Percentiles rank a stretch among this genome's conserved stretches.
Evolutionary conservation across 2,113 vertebrate species (phyloP).

Genomic region (Platichthys flesus): DNA sequence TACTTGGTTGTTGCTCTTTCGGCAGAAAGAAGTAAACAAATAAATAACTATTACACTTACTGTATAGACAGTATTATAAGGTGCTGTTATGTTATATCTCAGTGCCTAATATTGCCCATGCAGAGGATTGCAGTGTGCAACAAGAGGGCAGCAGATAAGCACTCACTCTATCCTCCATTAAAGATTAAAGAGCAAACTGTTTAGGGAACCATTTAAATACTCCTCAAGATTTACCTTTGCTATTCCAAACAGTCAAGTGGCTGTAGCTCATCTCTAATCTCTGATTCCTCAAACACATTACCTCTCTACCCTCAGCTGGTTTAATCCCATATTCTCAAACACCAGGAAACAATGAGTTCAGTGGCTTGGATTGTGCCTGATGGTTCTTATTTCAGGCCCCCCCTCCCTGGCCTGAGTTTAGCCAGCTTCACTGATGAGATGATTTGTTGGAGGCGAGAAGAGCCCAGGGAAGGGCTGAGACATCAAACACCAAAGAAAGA

Average conservation of each 20-base stretch:
- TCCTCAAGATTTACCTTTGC: constrained; percentile 7
- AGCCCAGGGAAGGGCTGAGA: constrained; percentile 62
- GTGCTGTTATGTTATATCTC: not conserved
- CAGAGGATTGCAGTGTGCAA: constrained; percentile 11
- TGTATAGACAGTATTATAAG: not conserved
- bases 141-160: constrained; percentile 46
- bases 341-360: constrained; percentile 18
- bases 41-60: not conserved
- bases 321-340: constrained; percentile 10
- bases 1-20: no score
- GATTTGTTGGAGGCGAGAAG: constrained; percentile 67
- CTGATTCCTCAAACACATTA: not conserved
- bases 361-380: constrained; percentile 25
- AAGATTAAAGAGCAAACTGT: constrained; percentile 14
- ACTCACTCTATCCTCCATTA: not conserved
- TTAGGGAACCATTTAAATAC: constrained; percentile 1
- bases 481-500: constrained; percentile 55
- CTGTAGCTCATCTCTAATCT: not conserved
- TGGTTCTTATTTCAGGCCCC: constrained; percentile 36
- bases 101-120: not conserved
- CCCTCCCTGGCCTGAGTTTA: constrained; percentile 13
- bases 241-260: not conserved
- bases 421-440: constrained; percentile 30
- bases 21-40: no score
- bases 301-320: not conserved